phyloP scores from a whole-genome alignment of 2,888 invertebrate genomes.

The Drosophila nr. perissopoda region DNA sequence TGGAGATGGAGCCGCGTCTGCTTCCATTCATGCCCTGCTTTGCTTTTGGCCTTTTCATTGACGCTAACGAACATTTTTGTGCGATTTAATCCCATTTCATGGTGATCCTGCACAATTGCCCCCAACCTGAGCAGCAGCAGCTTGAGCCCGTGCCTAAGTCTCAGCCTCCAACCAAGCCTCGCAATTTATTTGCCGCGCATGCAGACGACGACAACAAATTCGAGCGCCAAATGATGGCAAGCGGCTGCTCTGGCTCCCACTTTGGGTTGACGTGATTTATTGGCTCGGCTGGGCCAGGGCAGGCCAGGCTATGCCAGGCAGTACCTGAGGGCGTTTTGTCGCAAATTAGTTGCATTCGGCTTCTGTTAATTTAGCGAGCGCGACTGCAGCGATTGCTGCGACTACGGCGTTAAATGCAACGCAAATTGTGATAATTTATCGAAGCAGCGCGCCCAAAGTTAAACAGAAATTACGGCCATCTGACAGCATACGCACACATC shows the following conservation, averaged over 20 bases:
- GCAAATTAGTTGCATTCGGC: slow-evolving; percentile 81
- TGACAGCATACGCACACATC: slow-evolving; percentile 58
- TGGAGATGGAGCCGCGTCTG: slow-evolving; percentile 58
- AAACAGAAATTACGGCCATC: slow-evolving; percentile 76
- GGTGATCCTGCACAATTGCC: slow-evolving; percentile 81
- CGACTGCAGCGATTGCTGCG: slow-evolving; percentile 31
- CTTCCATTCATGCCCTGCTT: slow-evolving; percentile 69
- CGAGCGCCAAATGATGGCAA: slow-evolving; percentile 80
- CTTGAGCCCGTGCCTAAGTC: slow-evolving; percentile 45
- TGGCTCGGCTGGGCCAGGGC: slow-evolving; percentile 55
- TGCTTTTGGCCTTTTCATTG: slow-evolving; percentile 78
- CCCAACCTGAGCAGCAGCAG: slow-evolving; percentile 22
- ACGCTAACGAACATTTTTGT: slow-evolving; percentile 82
- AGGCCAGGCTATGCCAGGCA: slow-evolving; percentile 43
- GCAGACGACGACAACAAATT: slow-evolving; percentile 77
- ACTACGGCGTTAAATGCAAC: slow-evolving; percentile 74
- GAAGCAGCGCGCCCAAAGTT: slow-evolving; percentile 71
- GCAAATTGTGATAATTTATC: slow-evolving; percentile 81
- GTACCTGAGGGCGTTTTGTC: slow-evolving; percentile 82
- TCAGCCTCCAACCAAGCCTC: slow-evolving; percentile 34
- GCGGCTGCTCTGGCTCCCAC: slow-evolving; percentile 68
- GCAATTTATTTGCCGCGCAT: slow-evolving; percentile 80
- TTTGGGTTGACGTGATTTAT: slow-evolving; percentile 79
- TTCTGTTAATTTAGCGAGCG: slow-evolving; percentile 77
- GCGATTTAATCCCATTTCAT: slow-evolving; percentile 85